Base-by-base conservation (phyloP, 2,113 vertebrate genomes). In the Cochlearius cochlearius region DNA sequence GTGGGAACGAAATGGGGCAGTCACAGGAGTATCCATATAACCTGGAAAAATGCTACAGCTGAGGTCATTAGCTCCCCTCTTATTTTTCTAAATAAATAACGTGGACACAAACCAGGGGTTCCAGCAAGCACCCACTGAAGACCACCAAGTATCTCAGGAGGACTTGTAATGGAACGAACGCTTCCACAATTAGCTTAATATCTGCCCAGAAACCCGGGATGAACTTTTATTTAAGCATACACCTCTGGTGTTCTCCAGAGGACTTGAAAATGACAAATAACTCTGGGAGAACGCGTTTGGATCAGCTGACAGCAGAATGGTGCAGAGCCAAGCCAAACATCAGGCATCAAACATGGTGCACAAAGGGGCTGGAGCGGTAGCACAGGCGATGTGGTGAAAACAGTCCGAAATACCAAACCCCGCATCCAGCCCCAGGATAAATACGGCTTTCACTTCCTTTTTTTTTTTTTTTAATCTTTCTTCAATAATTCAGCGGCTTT, bases 211-310 rank as follows among this genome's bases (percentile, higher is more conserved):
- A 81, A 29, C 36, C 45, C 1, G 9, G 49, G 41, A 74, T 68
- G 73, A 92, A 90, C 73, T 91, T 92, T n/a, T 72, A 58, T 72
- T 81, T 78, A 89, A 82, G 39, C 30, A 75, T 56, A 74, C n/a
- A 74, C 30, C 67, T 89, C 76, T 6, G 27, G 6, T 67, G 50
- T 62, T 96, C 91, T 90, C 82, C 86, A 87, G 84, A 93, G 76
- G 43, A 84, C 86, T 82, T 69, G 41, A 72, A 96, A 92, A 94
- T 94, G 15, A 83, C 79, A 95, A 74, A 86, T 75, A 88, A 87
- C 62, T 93, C 88, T 58, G 77, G 53, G 63, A 96, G 52, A 93
- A 80, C 0, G 2, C 0, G 8, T 86, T 90, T 4, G 2, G 78
- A 75, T 75, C 80, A 7, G 69, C 73, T 2, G 12, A 75, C 72